Percentiles rank a stretch among this genome's conserved stretches.
phyloP scores from a whole-genome alignment of 2,797 vertebrate species.

The Tauraco hartlaubi region DNA sequence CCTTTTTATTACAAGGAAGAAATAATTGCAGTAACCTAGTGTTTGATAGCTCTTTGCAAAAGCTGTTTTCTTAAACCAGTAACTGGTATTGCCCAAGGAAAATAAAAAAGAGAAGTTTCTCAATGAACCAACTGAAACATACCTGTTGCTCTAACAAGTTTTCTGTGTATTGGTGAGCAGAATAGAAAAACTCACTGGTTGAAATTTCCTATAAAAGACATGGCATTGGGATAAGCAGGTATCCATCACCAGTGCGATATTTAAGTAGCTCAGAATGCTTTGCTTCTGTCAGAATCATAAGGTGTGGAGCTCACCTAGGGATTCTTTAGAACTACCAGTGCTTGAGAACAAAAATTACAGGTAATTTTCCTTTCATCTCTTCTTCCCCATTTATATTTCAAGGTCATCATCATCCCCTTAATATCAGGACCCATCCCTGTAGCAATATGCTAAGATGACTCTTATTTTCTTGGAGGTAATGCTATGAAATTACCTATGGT shows the following conservation, averaged over 20 bases:
- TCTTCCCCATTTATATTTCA: conserved; percentile 43
- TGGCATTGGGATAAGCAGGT: neutral
- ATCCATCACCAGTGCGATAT: neutral
- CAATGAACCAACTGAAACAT: neutral
- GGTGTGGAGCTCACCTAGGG: neutral
- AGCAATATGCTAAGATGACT: conserved; percentile 59
- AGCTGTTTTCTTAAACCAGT: neutral
- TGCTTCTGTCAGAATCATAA: neutral
- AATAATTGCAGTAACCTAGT: neutral
- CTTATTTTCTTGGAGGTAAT: conserved; percentile 61
- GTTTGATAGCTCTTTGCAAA: neutral
- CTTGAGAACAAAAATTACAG: conserved; percentile 47
- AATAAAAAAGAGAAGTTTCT: neutral
- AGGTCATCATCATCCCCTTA: conserved; percentile 26
- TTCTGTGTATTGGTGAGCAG: neutral
- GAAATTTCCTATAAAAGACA: neutral
- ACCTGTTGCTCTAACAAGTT: neutral
- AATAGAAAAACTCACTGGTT: neutral
- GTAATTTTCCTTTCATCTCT: conserved; percentile 65
- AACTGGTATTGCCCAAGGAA: neutral
- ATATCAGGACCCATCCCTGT: conserved; percentile 27
- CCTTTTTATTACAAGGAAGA: neutral
- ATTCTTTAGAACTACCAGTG: conserved; percentile 18
- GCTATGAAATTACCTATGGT: conserved; percentile 32
- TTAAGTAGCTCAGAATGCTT: neutral